A percentile compares a stretch with the other conserved stretches of the same genome.
phyloP scores from a whole-genome alignment of 2,797 vertebrate species.

The Muscicapa striata region DNA sequence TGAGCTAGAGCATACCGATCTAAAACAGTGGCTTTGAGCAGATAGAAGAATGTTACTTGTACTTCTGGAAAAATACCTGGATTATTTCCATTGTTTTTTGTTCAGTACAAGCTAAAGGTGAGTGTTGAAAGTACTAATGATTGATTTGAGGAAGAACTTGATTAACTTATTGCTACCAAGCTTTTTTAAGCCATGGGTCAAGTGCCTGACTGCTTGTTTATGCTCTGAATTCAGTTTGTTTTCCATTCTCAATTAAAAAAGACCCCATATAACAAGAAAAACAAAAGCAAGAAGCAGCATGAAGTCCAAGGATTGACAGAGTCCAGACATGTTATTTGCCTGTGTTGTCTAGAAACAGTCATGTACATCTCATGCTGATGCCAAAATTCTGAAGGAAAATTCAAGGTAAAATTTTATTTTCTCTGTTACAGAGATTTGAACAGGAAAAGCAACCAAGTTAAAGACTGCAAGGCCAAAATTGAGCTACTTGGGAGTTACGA shows the following conservation, averaged over 20 bases:
- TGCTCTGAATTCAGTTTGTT: background rate
- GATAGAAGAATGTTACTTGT: background rate
- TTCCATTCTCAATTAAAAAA: background rate
- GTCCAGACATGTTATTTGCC: background rate
- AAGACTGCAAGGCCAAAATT: slow-evolving; percentile 86
- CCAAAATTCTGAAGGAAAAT: background rate
- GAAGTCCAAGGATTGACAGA: background rate
- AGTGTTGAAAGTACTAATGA: background rate
- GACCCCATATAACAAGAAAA: background rate
- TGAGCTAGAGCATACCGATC: background rate
- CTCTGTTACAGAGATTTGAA: slow-evolving; percentile 87
- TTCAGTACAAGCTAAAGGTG: background rate
- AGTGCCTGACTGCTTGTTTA: background rate
- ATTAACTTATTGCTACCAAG: background rate
- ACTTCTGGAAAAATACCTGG: background rate
- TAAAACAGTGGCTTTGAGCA: background rate
- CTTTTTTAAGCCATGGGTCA: background rate
- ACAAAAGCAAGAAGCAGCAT: background rate
- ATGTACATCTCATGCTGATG: background rate
- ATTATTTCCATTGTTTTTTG: background rate
- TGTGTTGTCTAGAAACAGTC: background rate
- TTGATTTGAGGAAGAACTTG: background rate
- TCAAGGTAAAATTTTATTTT: background rate
- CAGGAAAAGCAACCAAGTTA: slow-evolving; percentile 84
- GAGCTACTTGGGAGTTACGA: slow-evolving; percentile 94